Base-by-base conservation (phyloP, 2,113 vertebrate species). In the Tricholaema leucomelas region DNA sequence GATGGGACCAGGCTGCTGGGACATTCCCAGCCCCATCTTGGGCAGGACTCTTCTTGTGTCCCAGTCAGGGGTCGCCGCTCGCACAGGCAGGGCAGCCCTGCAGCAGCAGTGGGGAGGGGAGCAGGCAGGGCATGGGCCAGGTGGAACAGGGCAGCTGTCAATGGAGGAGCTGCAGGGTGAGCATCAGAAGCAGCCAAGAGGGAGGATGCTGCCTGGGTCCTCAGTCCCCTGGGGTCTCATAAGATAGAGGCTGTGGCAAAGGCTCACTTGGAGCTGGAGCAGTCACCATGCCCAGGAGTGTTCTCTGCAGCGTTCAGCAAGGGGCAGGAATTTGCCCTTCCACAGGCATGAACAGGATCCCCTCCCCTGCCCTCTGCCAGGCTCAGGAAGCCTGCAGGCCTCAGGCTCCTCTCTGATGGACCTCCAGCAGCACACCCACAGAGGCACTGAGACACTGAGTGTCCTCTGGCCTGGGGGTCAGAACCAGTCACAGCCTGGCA, bases 381-480 rank as follows among this genome's bases (percentile, higher is more conserved):
- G 5, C 15, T 38, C 23, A 33, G 1, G n/a, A n/a, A 85, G 70
- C 50, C 70, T 44, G 55, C 5, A 28, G 79, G 55, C 10, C 42
- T n/a, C 50, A 35, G 58, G 19, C 9, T 23, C 44, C 54, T 4
- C 50, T 30, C 59, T 25, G 55, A 40, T 8, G 50, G 70, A 16
- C 36, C 23, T 63, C 58, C 27, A 11, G 78, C 20, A 28, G 27
- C 20, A 9, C 59, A 7, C 15, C 0, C 78, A 48, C 50, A 9
- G 8, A 8, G 21, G 66, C 18, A 7, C 36, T 1, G 19, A 35
- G 61, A 36, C 0, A 7, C 15, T 59, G 67, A 0, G 0, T 6
- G 52, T 64, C 48, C 73, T 84, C 30, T n/a, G 66, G 61, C 71
- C 78, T 6, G 0, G 6, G 30, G 2, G 25, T 24, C 50, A 74